Base-by-base conservation (phyloP, 2,888 invertebrate genomes). In the Parthenolecanium corni region DNA sequence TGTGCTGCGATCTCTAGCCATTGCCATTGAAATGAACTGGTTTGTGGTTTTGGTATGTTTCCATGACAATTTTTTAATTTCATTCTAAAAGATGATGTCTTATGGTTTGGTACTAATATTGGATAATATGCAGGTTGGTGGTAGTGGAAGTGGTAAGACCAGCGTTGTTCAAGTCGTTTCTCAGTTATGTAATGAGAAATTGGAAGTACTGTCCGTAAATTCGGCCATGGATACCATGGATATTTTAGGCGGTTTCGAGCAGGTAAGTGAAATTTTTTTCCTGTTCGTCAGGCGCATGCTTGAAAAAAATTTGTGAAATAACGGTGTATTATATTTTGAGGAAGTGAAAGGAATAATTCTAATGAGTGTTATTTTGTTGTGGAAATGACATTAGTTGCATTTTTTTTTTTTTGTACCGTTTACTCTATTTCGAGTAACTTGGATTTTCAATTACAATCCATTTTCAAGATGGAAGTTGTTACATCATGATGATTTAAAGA, bases 221-320 rank as follows among this genome's bases (percentile, higher is more conserved):
- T 86, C 91, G 31, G 86, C 90, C 38, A 94, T 92, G 85, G 96
- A 96, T 71, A 91, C 94, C 0, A 89, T 88, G 0, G 95, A 96
- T 72, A 82, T 96, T 57, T 78, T 96, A 1, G 99, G 99, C 56
- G 93, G 95, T 66, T 99, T 96, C 75, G 98, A 99, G 78, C 98
- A 99, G 84, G 84, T 85, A 70, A 76, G 79, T 40, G 16, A 42
- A 40, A 49, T 31, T 6, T 31, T 31, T 31, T n/a, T n/a, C n/a
- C n/a, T n/a, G n/a, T n/a, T n/a, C n/a, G n/a, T n/a, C n/a, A n/a
- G n/a, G n/a, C n/a, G n/a, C n/a, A n/a, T n/a, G n/a, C n/a, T n/a
- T n/a, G n/a, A n/a, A n/a, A n/a, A n/a, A n/a, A n/a, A n/a, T n/a
- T n/a, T n/a, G n/a, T n/a, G n/a, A n/a, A n/a, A n/a, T n/a, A n/a